phyloP scores from a whole-genome alignment of 2,888 invertebrate genomes.

The Trimorus sp. region DNA sequence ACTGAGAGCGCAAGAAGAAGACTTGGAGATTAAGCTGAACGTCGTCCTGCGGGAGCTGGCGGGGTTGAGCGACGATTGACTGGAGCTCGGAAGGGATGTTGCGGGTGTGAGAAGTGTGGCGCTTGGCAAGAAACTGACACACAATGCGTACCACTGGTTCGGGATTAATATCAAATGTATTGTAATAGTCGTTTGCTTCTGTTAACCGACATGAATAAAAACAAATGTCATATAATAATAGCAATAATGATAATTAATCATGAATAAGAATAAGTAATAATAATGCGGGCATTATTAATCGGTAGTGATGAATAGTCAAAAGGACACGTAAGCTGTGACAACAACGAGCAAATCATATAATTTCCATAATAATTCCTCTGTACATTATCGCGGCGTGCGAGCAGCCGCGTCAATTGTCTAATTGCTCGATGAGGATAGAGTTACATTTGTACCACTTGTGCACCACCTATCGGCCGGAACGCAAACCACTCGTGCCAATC shows the following conservation, averaged over 20 bases:
- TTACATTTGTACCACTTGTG: slow-evolving; percentile 26
- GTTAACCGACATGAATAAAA: no score
- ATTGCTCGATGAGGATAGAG: slow-evolving; percentile 13
- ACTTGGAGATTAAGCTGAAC: no score
- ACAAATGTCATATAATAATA: no score
- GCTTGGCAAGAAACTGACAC: no score
- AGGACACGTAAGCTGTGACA: slow-evolving; percentile 71
- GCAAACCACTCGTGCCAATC: neutral
- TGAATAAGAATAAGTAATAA: neutral
- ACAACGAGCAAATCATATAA: slow-evolving; percentile 73
- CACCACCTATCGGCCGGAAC: slow-evolving; percentile 22
- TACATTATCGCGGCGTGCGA: slow-evolving; percentile 69
- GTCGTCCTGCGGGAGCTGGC: no score
- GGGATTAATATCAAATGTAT: no score
- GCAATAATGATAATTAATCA: slow-evolving; percentile 2
- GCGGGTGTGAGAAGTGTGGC: no score
- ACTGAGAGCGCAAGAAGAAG: no score
- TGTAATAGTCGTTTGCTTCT: no score
- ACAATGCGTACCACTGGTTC: no score
- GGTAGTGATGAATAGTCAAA: slow-evolving; percentile 55
- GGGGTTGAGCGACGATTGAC: no score
- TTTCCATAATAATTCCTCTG: slow-evolving; percentile 71
- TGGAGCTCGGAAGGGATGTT: no score
- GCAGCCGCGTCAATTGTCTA: slow-evolving; percentile 17
- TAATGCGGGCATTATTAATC: slow-evolving; percentile 19